phyloP scores from a whole-genome alignment of 2,888 invertebrate species.

The Lagria hirta region DNA sequence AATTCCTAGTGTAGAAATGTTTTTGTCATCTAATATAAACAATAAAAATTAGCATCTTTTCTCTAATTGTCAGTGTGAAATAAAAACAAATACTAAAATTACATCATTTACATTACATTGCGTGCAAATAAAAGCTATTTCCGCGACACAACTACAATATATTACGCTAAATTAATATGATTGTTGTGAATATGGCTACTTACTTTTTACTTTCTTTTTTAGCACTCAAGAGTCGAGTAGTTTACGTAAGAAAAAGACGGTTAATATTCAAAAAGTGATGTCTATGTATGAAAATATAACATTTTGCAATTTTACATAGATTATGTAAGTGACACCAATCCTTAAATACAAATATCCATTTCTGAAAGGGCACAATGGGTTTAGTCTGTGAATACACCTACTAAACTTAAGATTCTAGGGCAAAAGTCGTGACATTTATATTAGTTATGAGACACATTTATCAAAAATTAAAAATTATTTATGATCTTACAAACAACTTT shows the following conservation, averaged over 20 bases:
- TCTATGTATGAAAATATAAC: slow-evolving; percentile 9
- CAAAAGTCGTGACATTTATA: slow-evolving; percentile 12
- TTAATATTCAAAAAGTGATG: slow-evolving; percentile 12
- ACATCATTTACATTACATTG: slow-evolving; percentile 1
- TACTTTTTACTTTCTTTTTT: slow-evolving; percentile 23
- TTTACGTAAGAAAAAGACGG: slow-evolving; percentile 7
- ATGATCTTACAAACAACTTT: too few species aligned
- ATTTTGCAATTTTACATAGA: slow-evolving; percentile 8
- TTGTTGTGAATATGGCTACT: too few species aligned
- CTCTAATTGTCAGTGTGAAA: too few species aligned
- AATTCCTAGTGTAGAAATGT: too few species aligned
- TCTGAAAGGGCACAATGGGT: slow-evolving; percentile 11
- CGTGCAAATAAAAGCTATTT: slow-evolving; percentile 7
- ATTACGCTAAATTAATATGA: neutral
- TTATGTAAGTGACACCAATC: slow-evolving; percentile 4
- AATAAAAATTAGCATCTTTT: too few species aligned
- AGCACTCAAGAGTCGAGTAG: slow-evolving; percentile 12
- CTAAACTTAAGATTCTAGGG: slow-evolving; percentile 6
- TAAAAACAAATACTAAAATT: slow-evolving; percentile 6
- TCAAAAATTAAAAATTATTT: too few species aligned
- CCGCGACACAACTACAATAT: slow-evolving; percentile 6
- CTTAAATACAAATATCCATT: slow-evolving; percentile 14
- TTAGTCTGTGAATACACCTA: slow-evolving; percentile 6
- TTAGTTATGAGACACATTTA: too few species aligned
- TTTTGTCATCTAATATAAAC: too few species aligned